Conservation (phyloP, 2,888 invertebrate genomes). For the Pyrochroa serraticornis region DNA sequence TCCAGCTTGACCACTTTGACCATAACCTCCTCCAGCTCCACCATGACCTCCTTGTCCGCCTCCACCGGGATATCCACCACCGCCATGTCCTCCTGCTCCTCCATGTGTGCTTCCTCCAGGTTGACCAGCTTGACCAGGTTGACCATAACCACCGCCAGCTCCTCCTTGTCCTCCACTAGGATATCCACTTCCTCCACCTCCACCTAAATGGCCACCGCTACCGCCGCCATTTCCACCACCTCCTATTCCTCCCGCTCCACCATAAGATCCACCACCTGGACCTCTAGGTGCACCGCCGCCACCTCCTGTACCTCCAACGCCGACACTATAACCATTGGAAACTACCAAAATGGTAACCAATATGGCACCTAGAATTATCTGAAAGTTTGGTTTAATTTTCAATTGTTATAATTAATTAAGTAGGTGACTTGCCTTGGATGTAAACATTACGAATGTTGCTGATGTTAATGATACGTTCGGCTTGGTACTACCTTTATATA, state of each 20-base stretch:
- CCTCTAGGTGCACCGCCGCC: too few relatives aligned
- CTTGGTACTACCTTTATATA: too few relatives aligned
- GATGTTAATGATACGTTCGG: too few relatives aligned
- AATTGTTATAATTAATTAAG: too few relatives aligned
- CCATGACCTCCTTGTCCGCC: too few relatives aligned
- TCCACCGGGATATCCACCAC: conserved; percentile 8
- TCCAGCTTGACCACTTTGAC: too few relatives aligned
- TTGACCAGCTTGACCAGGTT: conserved; percentile 27
- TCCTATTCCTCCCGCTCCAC: neutral
- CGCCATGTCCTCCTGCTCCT: conserved; percentile 6
- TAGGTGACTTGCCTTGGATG: too few relatives aligned
- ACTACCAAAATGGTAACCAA: too few relatives aligned
- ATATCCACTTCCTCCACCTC: neutral
- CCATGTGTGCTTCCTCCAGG: conserved; percentile 25
- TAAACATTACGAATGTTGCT: too few relatives aligned
- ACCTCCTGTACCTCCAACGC: neutral
- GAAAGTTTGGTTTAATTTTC: too few relatives aligned
- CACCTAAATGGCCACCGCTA: conserved; percentile 4
- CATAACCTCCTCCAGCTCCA: too few relatives aligned
- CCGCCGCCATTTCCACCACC: conserved; percentile 4
- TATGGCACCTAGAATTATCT: too few relatives aligned
- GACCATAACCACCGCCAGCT: conserved; percentile 34
- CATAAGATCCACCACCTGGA: neutral
- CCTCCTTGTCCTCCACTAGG: conserved; percentile 20
- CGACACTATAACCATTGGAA: conserved; percentile 1